Conservation (phyloP, 23 tunicate genomes). For the Phallusia fumigata region DNA sequence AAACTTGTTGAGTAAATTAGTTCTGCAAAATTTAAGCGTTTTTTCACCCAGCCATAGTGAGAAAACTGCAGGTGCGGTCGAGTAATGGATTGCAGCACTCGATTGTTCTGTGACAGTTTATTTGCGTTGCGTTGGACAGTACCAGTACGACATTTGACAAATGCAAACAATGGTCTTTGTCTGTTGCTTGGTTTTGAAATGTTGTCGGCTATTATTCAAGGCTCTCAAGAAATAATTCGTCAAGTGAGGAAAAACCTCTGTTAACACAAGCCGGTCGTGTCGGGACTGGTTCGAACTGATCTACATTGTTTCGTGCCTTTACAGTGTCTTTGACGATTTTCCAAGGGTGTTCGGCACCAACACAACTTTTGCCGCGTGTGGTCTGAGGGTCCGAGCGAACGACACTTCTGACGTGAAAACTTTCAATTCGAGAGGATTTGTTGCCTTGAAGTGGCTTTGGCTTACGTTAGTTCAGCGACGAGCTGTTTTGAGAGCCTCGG, state of each 20-base stretch:
- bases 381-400: not conserved
- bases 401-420: conserved; percentile 13
- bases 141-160: not conserved
- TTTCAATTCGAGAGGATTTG: not conserved
- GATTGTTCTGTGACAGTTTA: conserved; percentile 8
- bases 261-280: not conserved
- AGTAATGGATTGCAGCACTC: not conserved
- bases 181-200: not conserved
- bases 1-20: no score
- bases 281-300: not conserved
- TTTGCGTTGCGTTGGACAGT: not conserved
- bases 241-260: not conserved
- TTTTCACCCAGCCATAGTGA: no score
- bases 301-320: not conserved
- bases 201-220: not conserved
- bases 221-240: not conserved
- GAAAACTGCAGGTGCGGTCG: no score
- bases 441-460: conserved; percentile 10
- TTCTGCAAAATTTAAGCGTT: no score
- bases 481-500: not conserved
- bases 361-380: not conserved
- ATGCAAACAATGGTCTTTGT: conserved; percentile 1
- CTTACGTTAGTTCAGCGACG: conserved; percentile 13
- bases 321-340: not conserved
- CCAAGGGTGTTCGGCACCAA: not conserved